Percentiles rank a stretch among this genome's conserved stretches.
Evolutionary conservation across 2,113 vertebrate species (phyloP).

Genomic region (Phrynocephalus versicolor): DNA sequence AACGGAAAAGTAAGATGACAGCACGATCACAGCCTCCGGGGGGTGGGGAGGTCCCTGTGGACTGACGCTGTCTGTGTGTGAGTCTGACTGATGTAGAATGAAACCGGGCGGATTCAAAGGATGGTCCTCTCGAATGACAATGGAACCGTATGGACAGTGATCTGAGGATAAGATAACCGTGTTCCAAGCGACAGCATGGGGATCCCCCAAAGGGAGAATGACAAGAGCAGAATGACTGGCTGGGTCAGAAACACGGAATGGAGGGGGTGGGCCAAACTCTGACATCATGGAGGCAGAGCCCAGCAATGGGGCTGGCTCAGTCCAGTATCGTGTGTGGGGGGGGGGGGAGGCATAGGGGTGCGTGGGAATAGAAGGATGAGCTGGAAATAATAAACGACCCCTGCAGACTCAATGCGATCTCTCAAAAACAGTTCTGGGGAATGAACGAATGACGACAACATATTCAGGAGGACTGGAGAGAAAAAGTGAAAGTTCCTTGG

Average conservation of each 20-base stretch:
- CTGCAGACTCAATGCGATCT: neutral
- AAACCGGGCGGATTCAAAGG: neutral
- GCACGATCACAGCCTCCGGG: neutral
- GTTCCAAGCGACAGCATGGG: no score
- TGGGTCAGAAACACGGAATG: no score
- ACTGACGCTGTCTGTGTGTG: neutral
- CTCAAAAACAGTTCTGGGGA: neutral
- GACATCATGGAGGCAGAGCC: neutral
- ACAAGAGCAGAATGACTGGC: neutral
- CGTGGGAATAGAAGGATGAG: neutral
- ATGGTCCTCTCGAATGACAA: neutral
- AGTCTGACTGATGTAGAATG: neutral
- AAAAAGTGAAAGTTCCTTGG: neutral
- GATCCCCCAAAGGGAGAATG: neutral
- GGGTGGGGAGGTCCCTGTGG: neutral
- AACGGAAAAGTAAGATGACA: neutral
- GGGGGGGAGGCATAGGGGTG: no score
- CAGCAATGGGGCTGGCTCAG: neutral
- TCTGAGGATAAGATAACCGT: neutral
- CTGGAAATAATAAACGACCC: no score
- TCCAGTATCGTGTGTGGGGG: no score
- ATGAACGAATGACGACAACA: neutral
- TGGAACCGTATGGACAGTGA: neutral
- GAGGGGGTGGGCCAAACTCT: neutral
- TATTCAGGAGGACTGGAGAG: neutral